phyloP scores from a whole-genome alignment of 2,888 invertebrate genomes.

The Mechanitis messenoides region DNA sequence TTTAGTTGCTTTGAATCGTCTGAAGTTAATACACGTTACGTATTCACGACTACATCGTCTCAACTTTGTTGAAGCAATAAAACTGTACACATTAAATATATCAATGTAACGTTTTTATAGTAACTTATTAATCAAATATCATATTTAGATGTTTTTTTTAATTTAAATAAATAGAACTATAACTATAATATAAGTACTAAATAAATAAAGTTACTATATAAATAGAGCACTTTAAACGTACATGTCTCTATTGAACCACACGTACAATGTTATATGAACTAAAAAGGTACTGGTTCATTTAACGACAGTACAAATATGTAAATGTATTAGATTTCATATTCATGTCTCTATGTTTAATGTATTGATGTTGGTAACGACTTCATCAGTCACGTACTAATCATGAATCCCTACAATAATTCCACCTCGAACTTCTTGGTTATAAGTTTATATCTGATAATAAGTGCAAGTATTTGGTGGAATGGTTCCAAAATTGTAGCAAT shows the following conservation, averaged over 20 bases:
- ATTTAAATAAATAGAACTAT: too few species aligned
- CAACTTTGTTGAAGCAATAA: neutral
- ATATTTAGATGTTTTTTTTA: too few species aligned
- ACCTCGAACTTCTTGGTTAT: neutral
- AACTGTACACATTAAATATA: too few species aligned
- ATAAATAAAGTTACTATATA: too few species aligned
- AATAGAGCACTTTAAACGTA: too few species aligned
- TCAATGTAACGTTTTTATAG: too few species aligned
- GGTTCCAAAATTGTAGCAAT: neutral
- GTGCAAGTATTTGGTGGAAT: neutral
- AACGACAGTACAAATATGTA: too few species aligned
- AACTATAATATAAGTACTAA: too few species aligned
- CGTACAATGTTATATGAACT: too few species aligned
- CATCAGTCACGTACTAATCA: slow-evolving; percentile 1
- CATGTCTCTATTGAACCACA: too few species aligned
- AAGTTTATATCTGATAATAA: neutral
- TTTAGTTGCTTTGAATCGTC: neutral
- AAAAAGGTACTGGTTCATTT: too few species aligned
- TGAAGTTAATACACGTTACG: neutral
- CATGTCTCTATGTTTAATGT: neutral
- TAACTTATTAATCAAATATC: too few species aligned
- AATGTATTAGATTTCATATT: neutral
- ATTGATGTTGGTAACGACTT: neutral
- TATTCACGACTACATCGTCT: neutral
- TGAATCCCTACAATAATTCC: neutral